Evolutionary conservation across 53 echinoderm and acorn worm genomes (phyloP), one percentile per base, ranked within the genome.

Genomic region (Luidia sarsii): DNA sequence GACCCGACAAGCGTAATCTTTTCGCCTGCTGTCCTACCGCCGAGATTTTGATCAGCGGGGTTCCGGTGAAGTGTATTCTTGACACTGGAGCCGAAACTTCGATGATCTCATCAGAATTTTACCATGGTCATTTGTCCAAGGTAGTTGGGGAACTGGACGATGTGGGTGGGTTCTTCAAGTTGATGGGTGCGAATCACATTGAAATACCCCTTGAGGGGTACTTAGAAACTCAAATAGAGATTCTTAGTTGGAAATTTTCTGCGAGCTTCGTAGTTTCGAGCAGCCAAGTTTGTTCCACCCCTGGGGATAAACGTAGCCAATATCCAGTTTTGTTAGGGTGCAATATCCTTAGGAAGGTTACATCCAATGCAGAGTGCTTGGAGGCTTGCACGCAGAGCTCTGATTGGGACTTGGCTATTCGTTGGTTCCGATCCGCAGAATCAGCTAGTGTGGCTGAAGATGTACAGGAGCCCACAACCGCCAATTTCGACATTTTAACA

Each of bases 51-150:
- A 79, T 86, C 29, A 50, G 55, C 13, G 86, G 67, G 13, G 34
- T 68, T 24, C 52, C 65, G 24, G 57, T 67, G 1, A 79, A 39
- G 13, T 86, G 69, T 31, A 46, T 86, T 4, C 30, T 86, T 30
- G 86, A 86, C 63, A 80, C 80, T 2, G 86, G 86, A 2, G 86
- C 86, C 7, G 70, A 61, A 57, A 49, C 86, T 11, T 86, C 80
- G 14, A 48, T 86, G 22, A 86, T 86, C 23, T 59, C 69, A 16
- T 57, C 70, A 1, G 30, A 77, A 24, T 39, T 79, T 10, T 85
- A 77, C 50, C 34, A 41, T 15, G 9, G 10, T 13, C 19, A 79
- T 46, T 27, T 75, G 65, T 24, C 39, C 20, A 36, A 55, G 11
- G 27, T n/a, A 14, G 24, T 56, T 19, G 68, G 68, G 4, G 14